Evolutionary conservation across 1,140 invertebrate species (phyloP), one percentile per base, ranked within the genome.

Genomic region (Caenorhabditis latens): DNA sequence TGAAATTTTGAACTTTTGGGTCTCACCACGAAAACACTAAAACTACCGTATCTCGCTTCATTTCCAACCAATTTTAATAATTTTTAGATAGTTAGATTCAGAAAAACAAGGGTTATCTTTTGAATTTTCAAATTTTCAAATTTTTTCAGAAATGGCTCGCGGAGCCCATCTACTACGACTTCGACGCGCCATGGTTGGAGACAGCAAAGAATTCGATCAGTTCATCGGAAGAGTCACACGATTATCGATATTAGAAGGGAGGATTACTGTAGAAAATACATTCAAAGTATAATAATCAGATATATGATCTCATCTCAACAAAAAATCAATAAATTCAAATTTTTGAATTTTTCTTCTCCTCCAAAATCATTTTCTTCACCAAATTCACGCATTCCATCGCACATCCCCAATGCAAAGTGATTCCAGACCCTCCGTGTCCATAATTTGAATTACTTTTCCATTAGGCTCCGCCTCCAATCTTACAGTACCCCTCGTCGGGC

Each of bases 381-480:
- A 96, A 92, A 42, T 94, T 90, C 1, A 96, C 94, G 0, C 96
- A 96, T 90, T 96, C 94, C 82, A 95, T 94, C 2, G 95, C 95
- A 2, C 96, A 97, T 50, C 97, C 97, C 19, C 96, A 97, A 13
- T 96, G 95, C 50, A 96, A 95, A 85, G 95, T 95, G 1, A 98
- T 95, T 8, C 97, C 96, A 93, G 97, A 96, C 5, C 96, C 96
- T 2, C 96, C 96, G 92, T 98, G 97, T 5, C 97, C 97, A 92
- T 98, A 98, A 93, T 97, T 96, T 98, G 96, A 0, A 98, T 95
- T 19, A 97, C 92, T 94, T 95, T 87, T 7, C 88, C 14, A 90
- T 91, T 91, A 13, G 92, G 50, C 89, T 93, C 96, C 6, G 93
- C 92, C 91, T 96, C 96, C 42, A 97, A 95, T 84, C 96, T 93